Percentiles rank a stretch among this genome's conserved stretches.
Conservation (phyloP, 2,888 invertebrate genomes). For the Drosophila fungiperda region DNA sequence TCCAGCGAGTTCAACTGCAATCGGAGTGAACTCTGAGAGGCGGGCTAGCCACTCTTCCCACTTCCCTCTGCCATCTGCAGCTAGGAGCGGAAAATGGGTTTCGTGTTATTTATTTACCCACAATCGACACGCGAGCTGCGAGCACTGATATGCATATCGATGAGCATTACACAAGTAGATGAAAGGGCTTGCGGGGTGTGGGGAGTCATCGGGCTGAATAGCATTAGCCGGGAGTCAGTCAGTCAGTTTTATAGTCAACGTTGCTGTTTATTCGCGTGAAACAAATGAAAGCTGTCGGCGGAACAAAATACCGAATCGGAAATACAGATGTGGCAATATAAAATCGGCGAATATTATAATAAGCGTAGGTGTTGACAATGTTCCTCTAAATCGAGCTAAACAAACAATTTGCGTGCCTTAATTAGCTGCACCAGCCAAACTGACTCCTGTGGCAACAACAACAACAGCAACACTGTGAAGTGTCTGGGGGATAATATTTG, state of each 20-base stretch:
- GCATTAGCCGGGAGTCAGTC: slow-evolving; percentile 17
- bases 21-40: slow-evolving; percentile 46
- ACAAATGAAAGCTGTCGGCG: slow-evolving; percentile 63
- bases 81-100: slow-evolving; percentile 69
- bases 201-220: not conserved
- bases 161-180: slow-evolving; percentile 37
- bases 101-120: slow-evolving; percentile 80
- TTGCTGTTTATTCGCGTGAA: slow-evolving; percentile 80
- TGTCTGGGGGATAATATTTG: slow-evolving; percentile 53
- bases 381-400: slow-evolving; percentile 30
- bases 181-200: not conserved
- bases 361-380: slow-evolving; percentile 48
- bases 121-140: slow-evolving; percentile 76
- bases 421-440: slow-evolving; percentile 61
- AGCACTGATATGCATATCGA: slow-evolving; percentile 75
- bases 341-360: slow-evolving; percentile 56
- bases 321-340: slow-evolving; percentile 35
- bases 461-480: slow-evolving; percentile 27
- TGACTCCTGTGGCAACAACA: slow-evolving; percentile 17
- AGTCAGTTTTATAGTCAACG: slow-evolving; percentile 33
- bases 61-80: slow-evolving; percentile 14
- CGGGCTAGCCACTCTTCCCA: not conserved
- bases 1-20: slow-evolving; percentile 66
- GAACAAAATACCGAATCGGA: slow-evolving; percentile 31
- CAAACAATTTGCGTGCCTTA: slow-evolving; percentile 66